A percentile compares a stretch with the other conserved stretches of the same genome.
These are phyloP conservation scores for Strigamia transsilvanica DNA, from an alignment of 2,888 invertebrate genomes.

Conservation along the genomic window DNA sequence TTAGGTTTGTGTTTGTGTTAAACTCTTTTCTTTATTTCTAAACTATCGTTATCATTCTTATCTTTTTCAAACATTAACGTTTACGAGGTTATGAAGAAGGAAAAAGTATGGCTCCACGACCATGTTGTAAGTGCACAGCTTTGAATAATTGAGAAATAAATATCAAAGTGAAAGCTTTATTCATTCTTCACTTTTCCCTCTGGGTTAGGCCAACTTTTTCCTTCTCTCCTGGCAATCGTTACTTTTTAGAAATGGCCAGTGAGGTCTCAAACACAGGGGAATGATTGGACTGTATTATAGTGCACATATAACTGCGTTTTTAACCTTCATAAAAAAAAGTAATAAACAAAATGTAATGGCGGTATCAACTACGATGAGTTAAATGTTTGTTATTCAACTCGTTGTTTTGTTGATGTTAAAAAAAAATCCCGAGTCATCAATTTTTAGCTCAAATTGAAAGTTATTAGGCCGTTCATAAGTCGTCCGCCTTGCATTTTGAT, in stretches of 20 bases:
- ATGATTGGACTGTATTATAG: not conserved
- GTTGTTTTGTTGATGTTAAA: not conserved
- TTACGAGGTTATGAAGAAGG: constrained; percentile 19
- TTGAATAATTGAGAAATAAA: constrained; percentile 41
- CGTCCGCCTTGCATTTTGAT: not conserved
- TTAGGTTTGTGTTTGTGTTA: not conserved
- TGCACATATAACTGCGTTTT: not conserved
- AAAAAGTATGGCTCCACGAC: not conserved
- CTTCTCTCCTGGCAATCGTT: constrained; percentile 2
- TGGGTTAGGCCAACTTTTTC: constrained; percentile 20
- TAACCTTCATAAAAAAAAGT: not conserved
- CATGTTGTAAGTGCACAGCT: constrained; percentile 11
- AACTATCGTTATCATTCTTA: constrained; percentile 19
- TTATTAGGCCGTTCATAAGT: not conserved
- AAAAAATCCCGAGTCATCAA: not conserved
- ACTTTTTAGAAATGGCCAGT: not conserved
- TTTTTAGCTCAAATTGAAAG: not conserved
- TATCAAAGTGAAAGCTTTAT: constrained; percentile 39
- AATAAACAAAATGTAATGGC: not conserved
- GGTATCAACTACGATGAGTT: no score
- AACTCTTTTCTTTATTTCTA: constrained; percentile 12
- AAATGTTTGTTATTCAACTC: no score
- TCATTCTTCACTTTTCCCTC: constrained; percentile 31
- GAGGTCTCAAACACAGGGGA: constrained; percentile 1
- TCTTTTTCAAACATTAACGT: constrained; percentile 29